These are phyloP conservation scores for Rousettus madagascariensis DNA, from an alignment of 2,797 vertebrate genomes.

Conservation along the genomic window DNA sequence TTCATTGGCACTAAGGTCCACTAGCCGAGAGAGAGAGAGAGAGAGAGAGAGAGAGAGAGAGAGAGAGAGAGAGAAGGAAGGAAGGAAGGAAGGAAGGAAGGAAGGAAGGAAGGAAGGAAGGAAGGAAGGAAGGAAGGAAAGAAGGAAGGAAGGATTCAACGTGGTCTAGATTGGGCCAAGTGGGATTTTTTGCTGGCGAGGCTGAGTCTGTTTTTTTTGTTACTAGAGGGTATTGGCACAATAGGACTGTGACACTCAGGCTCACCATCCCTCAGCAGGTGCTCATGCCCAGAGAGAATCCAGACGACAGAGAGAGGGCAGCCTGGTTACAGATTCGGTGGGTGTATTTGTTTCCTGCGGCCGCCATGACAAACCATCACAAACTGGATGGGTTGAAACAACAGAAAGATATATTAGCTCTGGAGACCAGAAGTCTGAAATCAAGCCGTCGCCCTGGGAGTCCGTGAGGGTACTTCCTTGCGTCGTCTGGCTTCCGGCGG, in stretches of 20 bases:
- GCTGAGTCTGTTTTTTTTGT: neutral
- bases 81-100: neutral
- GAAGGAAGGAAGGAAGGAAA: neutral
- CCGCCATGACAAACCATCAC: neutral
- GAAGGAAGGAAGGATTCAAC: slow-evolving; percentile 28
- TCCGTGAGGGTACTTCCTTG: neutral
- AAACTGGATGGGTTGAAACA: neutral
- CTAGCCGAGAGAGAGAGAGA: slow-evolving; percentile 12
- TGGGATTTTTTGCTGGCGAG: slow-evolving; percentile 57
- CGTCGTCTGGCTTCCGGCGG: no score
- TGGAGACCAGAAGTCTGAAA: neutral
- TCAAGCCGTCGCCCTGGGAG: neutral
- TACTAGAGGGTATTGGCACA: neutral
- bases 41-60: no score
- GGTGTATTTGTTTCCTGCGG: neutral
- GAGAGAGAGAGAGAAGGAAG: no score
- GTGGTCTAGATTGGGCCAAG: neutral
- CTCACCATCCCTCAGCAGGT: neutral
- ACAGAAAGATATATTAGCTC: neutral
- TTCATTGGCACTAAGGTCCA: slow-evolving; percentile 57
- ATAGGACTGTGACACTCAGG: neutral
- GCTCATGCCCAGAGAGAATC: neutral
- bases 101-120: neutral
- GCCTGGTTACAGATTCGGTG: neutral
- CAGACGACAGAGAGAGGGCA: neutral